Conservation (phyloP, 1,140 invertebrate species). For the Conus ventricosus region DNA sequence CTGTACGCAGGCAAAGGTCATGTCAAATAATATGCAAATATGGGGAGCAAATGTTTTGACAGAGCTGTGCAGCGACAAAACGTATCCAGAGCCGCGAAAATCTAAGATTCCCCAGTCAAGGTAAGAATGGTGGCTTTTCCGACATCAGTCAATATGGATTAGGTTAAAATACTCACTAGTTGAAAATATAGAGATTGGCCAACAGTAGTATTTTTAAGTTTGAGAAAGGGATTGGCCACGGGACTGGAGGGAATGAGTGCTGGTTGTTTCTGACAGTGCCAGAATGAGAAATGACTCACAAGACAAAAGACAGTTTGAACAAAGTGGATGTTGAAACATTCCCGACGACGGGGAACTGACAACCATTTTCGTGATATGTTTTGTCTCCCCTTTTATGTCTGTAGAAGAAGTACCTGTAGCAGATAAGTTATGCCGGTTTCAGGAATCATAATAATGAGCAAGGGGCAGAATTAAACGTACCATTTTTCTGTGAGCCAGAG, state of each 20-base stretch:
- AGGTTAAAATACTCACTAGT: background rate
- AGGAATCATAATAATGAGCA: background rate
- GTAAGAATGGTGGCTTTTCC: background rate
- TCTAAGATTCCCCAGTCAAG: slow-evolving; percentile 27
- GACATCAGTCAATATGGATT: background rate
- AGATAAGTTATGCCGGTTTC: background rate
- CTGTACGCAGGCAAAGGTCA: slow-evolving; percentile 28
- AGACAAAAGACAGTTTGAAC: slow-evolving; percentile 5
- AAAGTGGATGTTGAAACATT: background rate
- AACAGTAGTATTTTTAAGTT: background rate
- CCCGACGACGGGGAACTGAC: too few relatives aligned
- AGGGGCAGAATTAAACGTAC: background rate
- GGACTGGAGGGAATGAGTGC: background rate
- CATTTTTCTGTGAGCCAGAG: background rate
- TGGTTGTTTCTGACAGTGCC: background rate
- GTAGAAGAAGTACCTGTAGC: too few relatives aligned
- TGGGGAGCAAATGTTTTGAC: slow-evolving; percentile 35
- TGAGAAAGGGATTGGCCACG: background rate
- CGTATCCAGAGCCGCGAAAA: slow-evolving; percentile 34
- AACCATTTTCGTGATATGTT: too few relatives aligned
- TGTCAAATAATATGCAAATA: slow-evolving; percentile 38
- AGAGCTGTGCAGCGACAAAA: slow-evolving; percentile 31
- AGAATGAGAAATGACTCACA: slow-evolving; percentile 17
- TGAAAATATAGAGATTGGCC: background rate
- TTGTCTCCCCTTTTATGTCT: too few relatives aligned